Evolutionary conservation across 2,113 vertebrate species (phyloP).

Genomic region (Centropus bengalensis): DNA sequence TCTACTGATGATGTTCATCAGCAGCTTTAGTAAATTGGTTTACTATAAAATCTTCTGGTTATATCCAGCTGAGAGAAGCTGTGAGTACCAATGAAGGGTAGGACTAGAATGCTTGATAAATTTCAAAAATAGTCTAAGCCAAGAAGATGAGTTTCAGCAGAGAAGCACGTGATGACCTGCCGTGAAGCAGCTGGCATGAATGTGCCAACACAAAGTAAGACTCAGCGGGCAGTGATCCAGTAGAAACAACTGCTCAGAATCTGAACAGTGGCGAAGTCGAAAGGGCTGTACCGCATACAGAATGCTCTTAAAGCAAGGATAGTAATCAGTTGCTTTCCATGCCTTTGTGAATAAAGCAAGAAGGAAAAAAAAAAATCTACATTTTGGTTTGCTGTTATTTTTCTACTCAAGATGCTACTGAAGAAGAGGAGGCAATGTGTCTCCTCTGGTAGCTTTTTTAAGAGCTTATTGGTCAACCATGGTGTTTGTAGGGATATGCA

Average conservation of each 20-base stretch:
- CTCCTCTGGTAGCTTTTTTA: background rate
- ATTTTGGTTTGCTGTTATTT: background rate
- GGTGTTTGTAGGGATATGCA: background rate
- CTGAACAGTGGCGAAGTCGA: background rate
- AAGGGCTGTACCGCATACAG: background rate
- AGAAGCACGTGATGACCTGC: background rate
- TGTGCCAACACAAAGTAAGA: background rate
- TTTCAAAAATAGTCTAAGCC: background rate
- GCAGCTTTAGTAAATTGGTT: background rate
- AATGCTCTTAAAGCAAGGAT: background rate
- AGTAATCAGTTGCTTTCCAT: background rate
- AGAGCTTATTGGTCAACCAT: background rate
- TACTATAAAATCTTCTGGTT: background rate
- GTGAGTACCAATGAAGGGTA: background rate
- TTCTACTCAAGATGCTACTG: background rate
- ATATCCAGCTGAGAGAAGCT: accelerated
- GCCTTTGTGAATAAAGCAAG: background rate
- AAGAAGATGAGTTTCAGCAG: background rate
- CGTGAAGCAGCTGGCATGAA: background rate
- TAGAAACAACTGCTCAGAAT: background rate
- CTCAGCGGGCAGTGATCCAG: background rate
- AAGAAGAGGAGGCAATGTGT: background rate
- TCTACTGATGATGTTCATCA: background rate
- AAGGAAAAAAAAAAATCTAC: background rate
- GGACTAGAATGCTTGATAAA: background rate